Base-by-base conservation (phyloP, 2,888 invertebrate genomes). In the Abrostola triplasia region DNA sequence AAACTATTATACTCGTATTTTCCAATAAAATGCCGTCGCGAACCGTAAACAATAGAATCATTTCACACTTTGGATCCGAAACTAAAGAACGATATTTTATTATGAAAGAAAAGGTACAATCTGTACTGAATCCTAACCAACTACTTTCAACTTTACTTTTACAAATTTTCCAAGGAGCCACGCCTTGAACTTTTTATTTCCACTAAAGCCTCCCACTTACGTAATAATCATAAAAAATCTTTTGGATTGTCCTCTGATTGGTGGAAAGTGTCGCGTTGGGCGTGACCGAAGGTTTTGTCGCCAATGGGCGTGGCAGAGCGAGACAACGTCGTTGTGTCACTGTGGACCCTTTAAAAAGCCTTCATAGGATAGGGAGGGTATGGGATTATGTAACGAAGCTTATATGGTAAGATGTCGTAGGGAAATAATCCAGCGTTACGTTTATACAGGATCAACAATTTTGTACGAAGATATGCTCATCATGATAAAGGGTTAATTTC, bases 191-290 rank as follows among this genome's bases (percentile, higher is more conserved):
- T 67, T 79, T 77, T 79, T 60, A 75, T 13, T 8, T 37, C 53
- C 47, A 60, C 70, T 64, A 65, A 64, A 66, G 56, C 76, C 60
- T 73, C 76, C 81, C 64, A 68, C 68, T 64, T 64, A 64, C 62
- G 48, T 57, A 67, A 67, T 53, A 73, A 76, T 78, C 73, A 69
- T 77, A 72, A 83, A 86, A 92, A 92, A 90, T 87, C 83, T 74
- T 77, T 73, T 67, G 67, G 60, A 54, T 64, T 66, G 54, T 56
- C 58, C 40, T 59, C 60, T 65, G 70, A 92, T 93, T 94, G 93
- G 94, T 89, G 87, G 87, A 89, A 93, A 93, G 62, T 94, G 94
- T 94, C 94, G 85, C 93, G 66, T 59, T 84, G 84, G 94, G 94
- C 93, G 94, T 93, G 93, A 88, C 81, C 62, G 67, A 74, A 86